Evolutionary conservation across 2,888 invertebrate species (phyloP), one percentile per base, ranked within the genome.

Genomic region (Tanaodytes sp.): DNA sequence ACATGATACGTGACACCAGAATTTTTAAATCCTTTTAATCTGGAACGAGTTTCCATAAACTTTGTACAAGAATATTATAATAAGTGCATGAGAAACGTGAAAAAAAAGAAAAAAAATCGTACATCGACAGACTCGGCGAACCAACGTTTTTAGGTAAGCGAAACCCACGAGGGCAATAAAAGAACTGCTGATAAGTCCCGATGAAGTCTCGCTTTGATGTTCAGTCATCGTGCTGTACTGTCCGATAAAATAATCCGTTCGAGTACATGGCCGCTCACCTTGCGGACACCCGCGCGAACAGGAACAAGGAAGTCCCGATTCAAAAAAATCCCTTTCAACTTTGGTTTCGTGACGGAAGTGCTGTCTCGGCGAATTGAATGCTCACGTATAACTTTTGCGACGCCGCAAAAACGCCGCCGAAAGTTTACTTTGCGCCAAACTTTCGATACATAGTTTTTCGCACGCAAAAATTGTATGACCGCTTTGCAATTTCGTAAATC

Each of bases 171-270:
- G 23, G 8, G 23, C 23, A 23, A 23, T 23, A 23, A 23, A 23
- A 23, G 4, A 23, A 23, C 23, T 4, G 8, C 4, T 4, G 40
- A 58, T 75, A 76, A 78, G 77, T 74, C 72, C 45, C 37, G 23
- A 57, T 57, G n/a, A n/a, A 54, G 72, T 69, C 71, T 72, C 72
- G 74, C 67, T 74, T 75, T 73, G 45, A 14, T n/a, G 27, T 54
- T 72, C 75, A 67, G 73, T 74, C 68, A 62, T 61, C 68, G 63
- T 68, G 62, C 66, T 23, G 23, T 23, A 42, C 23, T 54, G 18
- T 51, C 42, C 42, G 12, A 54, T 54, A 54, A 54, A 40, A 54
- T 19, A 19, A n/a, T 42, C 40, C 42, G 52, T 40, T 54, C 27
- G 27, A 51, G 51, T 23, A 36, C 43, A 30, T 30, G 23, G 30